Percentiles rank a stretch among this genome's conserved stretches.
Conservation (phyloP, 2,113 vertebrate genomes). For the Sturnus vulgaris region DNA sequence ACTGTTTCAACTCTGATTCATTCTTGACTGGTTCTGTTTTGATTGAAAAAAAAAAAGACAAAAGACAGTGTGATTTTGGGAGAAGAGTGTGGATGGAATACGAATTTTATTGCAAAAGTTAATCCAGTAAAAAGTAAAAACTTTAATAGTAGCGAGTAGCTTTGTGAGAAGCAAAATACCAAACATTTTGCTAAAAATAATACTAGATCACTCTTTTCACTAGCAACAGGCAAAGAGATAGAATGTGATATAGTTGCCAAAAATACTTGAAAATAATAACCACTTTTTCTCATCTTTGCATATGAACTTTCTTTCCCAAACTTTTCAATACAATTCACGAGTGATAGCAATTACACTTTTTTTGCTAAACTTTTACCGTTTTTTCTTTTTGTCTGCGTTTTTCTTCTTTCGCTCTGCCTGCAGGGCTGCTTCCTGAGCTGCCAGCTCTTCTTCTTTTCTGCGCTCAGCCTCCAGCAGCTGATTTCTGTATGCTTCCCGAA, state of each 20-base stretch:
- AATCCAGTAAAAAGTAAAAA: background rate
- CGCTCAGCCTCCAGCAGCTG: conserved; percentile 66
- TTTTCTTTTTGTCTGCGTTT: conserved; percentile 36
- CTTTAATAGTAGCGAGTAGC: background rate
- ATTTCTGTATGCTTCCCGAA: conserved; percentile 72
- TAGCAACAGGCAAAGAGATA: background rate
- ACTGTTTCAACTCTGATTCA: background rate
- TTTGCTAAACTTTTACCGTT: conserved; percentile 61
- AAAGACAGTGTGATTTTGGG: background rate
- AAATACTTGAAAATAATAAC: background rate
- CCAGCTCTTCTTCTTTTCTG: conserved; percentile 63
- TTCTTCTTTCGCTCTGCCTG: conserved; percentile 65
- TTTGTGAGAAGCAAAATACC: background rate
- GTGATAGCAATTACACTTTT: conserved; percentile 66
- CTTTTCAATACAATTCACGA: background rate
- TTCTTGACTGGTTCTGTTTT: background rate
- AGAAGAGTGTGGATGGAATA: background rate
- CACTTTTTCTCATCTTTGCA: background rate
- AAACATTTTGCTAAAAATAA: background rate
- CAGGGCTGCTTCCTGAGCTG: conserved; percentile 49
- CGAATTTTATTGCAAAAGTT: background rate
- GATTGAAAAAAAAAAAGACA: background rate
- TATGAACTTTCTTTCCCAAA: background rate
- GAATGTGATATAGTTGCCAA: background rate
- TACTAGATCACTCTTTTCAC: background rate